Base-by-base conservation (phyloP, 2,888 invertebrate genomes). In the Dolomedes plantarius region DNA sequence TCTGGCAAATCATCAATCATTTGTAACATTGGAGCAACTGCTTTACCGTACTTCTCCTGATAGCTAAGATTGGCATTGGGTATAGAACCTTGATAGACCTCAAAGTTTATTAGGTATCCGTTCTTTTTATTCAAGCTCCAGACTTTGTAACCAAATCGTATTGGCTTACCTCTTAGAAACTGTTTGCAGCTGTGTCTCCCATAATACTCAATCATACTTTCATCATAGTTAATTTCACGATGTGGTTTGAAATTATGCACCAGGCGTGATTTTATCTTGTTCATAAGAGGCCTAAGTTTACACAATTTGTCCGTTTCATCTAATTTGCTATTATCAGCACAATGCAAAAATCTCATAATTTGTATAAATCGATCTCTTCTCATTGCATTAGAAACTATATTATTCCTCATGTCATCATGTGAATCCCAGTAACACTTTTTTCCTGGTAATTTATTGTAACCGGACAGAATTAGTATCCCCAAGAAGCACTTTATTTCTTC, bases 131-230 rank as follows among this genome's bases (percentile, higher is more conserved):
- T n/a, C n/a, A n/a, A n/a, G n/a, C n/a, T n/a, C n/a, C n/a, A n/a
- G n/a, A n/a, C n/a, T n/a, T n/a, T n/a, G n/a, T n/a, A n/a, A n/a
- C n/a, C n/a, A n/a, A n/a, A n/a, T n/a, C n/a, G n/a, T n/a, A n/a
- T n/a, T n/a, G n/a, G n/a, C n/a, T n/a, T n/a, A n/a, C n/a, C n/a
- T n/a, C n/a, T n/a, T n/a, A n/a, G n/a, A n/a, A n/a, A n/a, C n/a
- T n/a, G n/a, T n/a, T n/a, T n/a, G n/a, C n/a, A n/a, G n/a, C n/a
- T n/a, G n/a, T n/a, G n/a, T n/a, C n/a, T n/a, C n/a, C n/a, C n/a
- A n/a, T n/a, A n/a, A n/a, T n/a, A n/a, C n/a, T n/a, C n/a, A 1
- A 90, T 88, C 90, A 91, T 90, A 36, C 88, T 87, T 86, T 91
- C 90, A 88, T 91, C 90, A 82, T 88, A 29, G 1, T 7, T 36